Conservation (phyloP, 2,888 invertebrate genomes). For the Andrena fulva region DNA sequence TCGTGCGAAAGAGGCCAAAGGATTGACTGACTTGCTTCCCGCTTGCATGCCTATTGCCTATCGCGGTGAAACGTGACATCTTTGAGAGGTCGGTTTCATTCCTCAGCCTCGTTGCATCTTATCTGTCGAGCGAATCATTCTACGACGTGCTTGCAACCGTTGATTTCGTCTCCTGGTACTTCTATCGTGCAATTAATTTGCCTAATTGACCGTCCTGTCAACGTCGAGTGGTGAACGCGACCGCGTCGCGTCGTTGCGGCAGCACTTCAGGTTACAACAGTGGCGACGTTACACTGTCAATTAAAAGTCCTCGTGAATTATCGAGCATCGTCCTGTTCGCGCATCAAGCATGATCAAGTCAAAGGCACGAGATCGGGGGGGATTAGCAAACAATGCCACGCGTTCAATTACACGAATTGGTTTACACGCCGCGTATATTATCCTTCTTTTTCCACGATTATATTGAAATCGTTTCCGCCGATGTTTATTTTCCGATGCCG, state of each 20-base stretch:
- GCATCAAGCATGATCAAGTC: conserved; percentile 34
- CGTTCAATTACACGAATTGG: neutral
- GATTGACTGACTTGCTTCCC: conserved; percentile 61
- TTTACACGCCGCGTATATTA: conserved; percentile 1
- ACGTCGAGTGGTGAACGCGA: conserved; percentile 24
- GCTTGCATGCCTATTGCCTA: conserved; percentile 70
- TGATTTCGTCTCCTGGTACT: conserved; percentile 45
- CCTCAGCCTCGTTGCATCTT: neutral
- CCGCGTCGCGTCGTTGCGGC: conserved; percentile 19
- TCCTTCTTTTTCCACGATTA: neutral
- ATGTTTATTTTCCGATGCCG: neutral
- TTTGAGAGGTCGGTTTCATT: conserved; percentile 32
- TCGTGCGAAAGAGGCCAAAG: neutral
- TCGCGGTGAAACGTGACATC: conserved; percentile 48
- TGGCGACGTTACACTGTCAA: conserved; percentile 36
- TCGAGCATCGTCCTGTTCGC: conserved; percentile 32
- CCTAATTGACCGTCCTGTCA: conserved; percentile 53
- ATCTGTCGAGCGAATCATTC: neutral
- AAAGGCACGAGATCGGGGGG: neutral
- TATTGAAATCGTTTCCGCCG: neutral
- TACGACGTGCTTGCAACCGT: conserved; percentile 5
- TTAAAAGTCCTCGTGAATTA: conserved; percentile 58
- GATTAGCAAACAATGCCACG: conserved; percentile 15
- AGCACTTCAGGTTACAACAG: conserved; percentile 42
- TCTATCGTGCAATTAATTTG: conserved; percentile 51